Evolutionary conservation across 2,113 vertebrate species (phyloP).

Genomic region (Rutilus rutilus): DNA sequence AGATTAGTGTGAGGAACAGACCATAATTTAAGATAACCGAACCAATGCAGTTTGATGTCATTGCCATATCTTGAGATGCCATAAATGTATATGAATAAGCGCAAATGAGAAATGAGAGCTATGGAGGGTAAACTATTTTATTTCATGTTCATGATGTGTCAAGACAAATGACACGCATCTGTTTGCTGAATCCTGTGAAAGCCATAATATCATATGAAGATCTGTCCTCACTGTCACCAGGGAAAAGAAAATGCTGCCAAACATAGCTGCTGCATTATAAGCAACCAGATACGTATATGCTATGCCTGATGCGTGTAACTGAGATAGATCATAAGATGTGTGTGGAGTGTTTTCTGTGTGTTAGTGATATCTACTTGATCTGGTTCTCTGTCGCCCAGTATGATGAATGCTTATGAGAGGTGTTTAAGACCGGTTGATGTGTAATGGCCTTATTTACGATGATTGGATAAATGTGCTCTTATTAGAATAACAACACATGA

Average conservation of each 20-base stretch:
- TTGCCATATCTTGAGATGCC: background rate
- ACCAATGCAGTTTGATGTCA: background rate
- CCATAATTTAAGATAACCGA: background rate
- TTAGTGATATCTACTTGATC: constrained; percentile 18
- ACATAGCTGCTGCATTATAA: constrained; percentile 3
- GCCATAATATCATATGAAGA: background rate
- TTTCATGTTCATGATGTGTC: constrained; percentile 9
- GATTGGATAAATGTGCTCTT: background rate
- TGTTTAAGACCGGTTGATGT: background rate
- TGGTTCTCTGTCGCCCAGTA: background rate
- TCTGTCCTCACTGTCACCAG: background rate
- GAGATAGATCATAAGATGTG: background rate
- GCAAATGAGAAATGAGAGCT: background rate
- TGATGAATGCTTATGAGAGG: background rate
- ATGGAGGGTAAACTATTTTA: background rate
- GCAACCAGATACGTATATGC: background rate
- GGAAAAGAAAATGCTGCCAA: background rate
- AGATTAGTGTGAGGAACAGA: background rate
- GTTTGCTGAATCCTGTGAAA: background rate
- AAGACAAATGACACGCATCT: background rate
- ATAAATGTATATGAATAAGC: background rate
- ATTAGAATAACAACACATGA: background rate
- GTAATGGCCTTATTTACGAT: background rate
- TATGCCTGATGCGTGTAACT: background rate
- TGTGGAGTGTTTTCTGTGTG: background rate